A percentile compares a stretch with the other conserved stretches of the same genome.
Conservation (phyloP, 1,140 invertebrate genomes). For the Leptinotarsa undecemlineata region DNA sequence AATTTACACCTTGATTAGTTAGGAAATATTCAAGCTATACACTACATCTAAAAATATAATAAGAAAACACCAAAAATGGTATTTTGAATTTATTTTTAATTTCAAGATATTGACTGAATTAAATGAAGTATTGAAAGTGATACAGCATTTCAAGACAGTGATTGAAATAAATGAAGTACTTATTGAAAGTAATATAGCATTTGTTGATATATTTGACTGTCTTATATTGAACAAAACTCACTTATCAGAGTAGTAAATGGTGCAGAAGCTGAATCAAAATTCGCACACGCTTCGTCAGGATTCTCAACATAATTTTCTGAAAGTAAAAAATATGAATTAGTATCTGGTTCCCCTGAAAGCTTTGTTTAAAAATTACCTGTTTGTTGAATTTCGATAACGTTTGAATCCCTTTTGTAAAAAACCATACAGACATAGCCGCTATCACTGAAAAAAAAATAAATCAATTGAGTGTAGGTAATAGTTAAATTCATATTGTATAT, state of each 20-base stretch:
- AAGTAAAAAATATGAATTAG: slow-evolving; percentile 26
- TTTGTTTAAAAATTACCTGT: slow-evolving; percentile 27
- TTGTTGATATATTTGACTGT: no score
- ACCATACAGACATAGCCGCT: slow-evolving; percentile 85
- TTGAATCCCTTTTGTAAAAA: slow-evolving; percentile 76
- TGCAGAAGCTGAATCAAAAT: slow-evolving; percentile 66
- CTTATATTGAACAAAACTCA: slow-evolving; percentile 59
- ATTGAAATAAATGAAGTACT: no score
- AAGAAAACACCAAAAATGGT: no score
- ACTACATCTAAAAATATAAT: no score
- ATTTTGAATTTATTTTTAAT: no score
- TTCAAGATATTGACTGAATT: no score
- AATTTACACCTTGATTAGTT: no score
- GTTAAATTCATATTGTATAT: neutral
- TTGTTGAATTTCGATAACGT: slow-evolving; percentile 80
- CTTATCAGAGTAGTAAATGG: slow-evolving; percentile 84
- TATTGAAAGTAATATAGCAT: no score
- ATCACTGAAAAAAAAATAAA: slow-evolving; percentile 66
- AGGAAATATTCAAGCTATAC: no score
- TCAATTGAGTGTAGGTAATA: slow-evolving; percentile 12
- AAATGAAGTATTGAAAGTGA: no score
- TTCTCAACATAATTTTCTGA: slow-evolving; percentile 49
- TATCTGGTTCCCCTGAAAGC: slow-evolving; percentile 30
- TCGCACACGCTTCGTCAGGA: slow-evolving; percentile 65
- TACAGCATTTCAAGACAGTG: no score